Evolutionary conservation across 2,888 invertebrate genomes (phyloP).

Genomic region (Drosophila flavopinicola): DNA sequence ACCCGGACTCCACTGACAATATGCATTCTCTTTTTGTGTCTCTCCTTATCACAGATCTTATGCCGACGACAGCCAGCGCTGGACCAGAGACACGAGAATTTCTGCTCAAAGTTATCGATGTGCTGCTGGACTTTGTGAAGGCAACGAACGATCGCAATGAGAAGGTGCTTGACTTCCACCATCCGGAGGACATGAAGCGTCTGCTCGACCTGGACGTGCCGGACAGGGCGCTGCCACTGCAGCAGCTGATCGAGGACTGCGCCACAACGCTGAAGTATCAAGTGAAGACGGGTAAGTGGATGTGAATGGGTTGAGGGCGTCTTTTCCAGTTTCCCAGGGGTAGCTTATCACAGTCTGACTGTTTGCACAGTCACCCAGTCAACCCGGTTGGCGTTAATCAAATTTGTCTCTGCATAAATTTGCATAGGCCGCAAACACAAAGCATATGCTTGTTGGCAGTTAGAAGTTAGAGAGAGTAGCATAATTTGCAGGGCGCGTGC

Average conservation of each 20-base stretch:
- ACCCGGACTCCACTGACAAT: slow-evolving; percentile 17
- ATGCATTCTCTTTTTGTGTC: slow-evolving; percentile 17
- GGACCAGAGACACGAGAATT: slow-evolving; percentile 92
- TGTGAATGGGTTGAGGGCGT: no score
- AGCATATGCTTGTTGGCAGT: slow-evolving; percentile 63
- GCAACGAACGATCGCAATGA: slow-evolving; percentile 94
- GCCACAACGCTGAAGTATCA: slow-evolving; percentile 96
- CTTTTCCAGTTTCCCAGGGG: slow-evolving; percentile 44
- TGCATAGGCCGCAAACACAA: slow-evolving; percentile 66
- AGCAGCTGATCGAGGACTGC: slow-evolving; percentile 96
- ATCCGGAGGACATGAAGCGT: slow-evolving; percentile 96
- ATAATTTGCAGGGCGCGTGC: slow-evolving; percentile 66
- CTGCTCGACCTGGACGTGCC: slow-evolving; percentile 94
- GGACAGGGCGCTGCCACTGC: slow-evolving; percentile 93
- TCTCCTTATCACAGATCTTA: slow-evolving; percentile 87
- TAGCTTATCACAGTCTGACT: slow-evolving; percentile 50
- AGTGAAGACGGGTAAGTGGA: slow-evolving; percentile 96
- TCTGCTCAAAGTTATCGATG: slow-evolving; percentile 93
- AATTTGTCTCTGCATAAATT: slow-evolving; percentile 82
- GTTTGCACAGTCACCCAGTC: slow-evolving; percentile 60
- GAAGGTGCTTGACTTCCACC: slow-evolving; percentile 97
- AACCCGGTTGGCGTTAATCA: slow-evolving; percentile 64
- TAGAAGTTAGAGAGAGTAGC: slow-evolving; percentile 18
- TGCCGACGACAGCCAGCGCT: slow-evolving; percentile 90
- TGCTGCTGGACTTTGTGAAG: slow-evolving; percentile 94